These are phyloP conservation scores for Nebria ingens DNA, from an alignment of 1,140 invertebrate species.

Conservation along the genomic window DNA sequence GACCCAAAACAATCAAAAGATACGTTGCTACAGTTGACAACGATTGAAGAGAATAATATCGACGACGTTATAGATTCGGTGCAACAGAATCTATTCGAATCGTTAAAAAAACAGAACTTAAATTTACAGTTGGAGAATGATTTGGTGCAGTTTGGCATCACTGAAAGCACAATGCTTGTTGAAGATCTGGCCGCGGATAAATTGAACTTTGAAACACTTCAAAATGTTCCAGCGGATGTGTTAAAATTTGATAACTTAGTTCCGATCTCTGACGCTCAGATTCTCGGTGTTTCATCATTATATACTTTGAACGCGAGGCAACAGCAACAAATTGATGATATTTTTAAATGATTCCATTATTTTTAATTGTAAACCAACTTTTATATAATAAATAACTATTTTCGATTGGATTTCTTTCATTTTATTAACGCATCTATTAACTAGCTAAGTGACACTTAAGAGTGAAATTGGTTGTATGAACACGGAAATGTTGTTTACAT, in stretches of 20 bases:
- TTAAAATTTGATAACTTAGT: not conserved
- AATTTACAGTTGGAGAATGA: not conserved
- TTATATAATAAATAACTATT: too few relatives aligned
- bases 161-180: not conserved
- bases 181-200: not conserved
- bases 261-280: not conserved
- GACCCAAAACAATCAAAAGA: not conserved
- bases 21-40: too few relatives aligned
- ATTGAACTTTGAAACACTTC: not conserved
- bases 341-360: not conserved
- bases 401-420: too few relatives aligned
- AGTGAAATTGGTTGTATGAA: too few relatives aligned
- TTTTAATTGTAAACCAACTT: too few relatives aligned
- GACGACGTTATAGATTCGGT: too few relatives aligned
- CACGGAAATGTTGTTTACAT: too few relatives aligned
- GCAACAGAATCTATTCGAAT: not conserved
- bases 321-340: not conserved
- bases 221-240: not conserved
- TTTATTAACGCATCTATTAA: too few relatives aligned
- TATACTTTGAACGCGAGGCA: not conserved
- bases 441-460: too few relatives aligned
- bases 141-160: too few relatives aligned
- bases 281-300: not conserved
- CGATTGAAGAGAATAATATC: too few relatives aligned
- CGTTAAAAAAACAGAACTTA: not conserved